Base-by-base conservation (phyloP, 2,888 invertebrate genomes). In the Diarsia brunnea region DNA sequence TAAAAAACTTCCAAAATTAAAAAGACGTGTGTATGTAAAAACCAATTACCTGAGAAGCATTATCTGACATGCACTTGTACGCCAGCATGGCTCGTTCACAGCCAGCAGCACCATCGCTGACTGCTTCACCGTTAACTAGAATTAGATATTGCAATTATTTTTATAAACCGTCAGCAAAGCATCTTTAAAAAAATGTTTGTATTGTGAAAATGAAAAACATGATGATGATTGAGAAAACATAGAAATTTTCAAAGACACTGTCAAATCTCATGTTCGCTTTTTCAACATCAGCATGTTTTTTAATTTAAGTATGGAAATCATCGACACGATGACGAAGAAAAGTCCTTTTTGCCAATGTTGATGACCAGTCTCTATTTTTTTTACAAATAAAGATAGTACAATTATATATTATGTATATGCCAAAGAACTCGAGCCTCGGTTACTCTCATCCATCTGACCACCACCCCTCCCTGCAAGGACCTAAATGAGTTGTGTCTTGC, bases 51-150 rank as follows among this genome's bases (percentile, higher is more conserved):
- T 95, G 90, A 1, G 93, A 87, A 73, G 95, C 95, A 74, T 96
- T 95, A 47, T 94, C 94, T 0, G 74, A 67, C 95, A 96, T 95
- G 75, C 96, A 96, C 75, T 93, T 94, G 81, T 89, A 92, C 0
- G 94, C 92, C n/a, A 92, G 69, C 51, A 93, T 81, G 0, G 96
- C 94, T 0, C 96, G 92, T 2, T 96, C 95, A 31, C 96, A 96
- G 1, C 96, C 96, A n/a, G 95, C 94, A 0, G 89, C 93, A 0
- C 95, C 96, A 68, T 96, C 96, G 49, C 87, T 88, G 0, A 96
- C 95, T 1, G 92, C 24, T 75, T 91, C 94, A 0, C 75, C 73
- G 81, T 96, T 96, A 3, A 95, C 96, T 96, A 89, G 31, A 91
- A 93, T 79, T 38, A 78, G 19, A 74, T 19, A 31, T 19, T 31